Evolutionary conservation across 2,113 vertebrate genomes (phyloP).

Genomic region (Erythrocercus mccallii): DNA sequence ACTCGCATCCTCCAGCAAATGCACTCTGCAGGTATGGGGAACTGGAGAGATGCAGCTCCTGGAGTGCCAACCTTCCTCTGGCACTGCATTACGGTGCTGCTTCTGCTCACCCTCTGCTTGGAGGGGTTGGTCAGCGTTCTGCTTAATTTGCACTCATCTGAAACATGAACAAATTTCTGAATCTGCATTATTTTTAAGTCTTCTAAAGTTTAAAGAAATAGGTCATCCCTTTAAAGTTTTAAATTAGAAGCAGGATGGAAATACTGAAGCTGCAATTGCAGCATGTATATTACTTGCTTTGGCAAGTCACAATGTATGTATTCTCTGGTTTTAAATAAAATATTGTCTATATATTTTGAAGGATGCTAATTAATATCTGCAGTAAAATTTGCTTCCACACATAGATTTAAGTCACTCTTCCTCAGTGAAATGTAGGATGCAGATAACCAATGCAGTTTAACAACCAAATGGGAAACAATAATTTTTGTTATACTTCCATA

Average conservation of each 20-base stretch:
- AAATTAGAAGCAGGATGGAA: not conserved
- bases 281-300: not conserved
- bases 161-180: not conserved
- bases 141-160: not conserved
- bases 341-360: not conserved
- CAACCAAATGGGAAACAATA: not conserved
- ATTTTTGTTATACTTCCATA: not conserved
- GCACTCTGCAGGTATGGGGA: conserved; percentile 86
- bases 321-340: not conserved
- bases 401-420: not conserved
- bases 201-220: not conserved
- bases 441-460: not conserved
- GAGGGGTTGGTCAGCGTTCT: not conserved
- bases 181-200: not conserved
- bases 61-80: not conserved
- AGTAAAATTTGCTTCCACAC: not conserved
- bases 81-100: not conserved
- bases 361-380: not conserved
- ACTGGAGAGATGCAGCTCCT: not conserved
- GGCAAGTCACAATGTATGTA: not conserved
- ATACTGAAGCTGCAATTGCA: not conserved
- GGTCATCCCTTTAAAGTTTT: not conserved
- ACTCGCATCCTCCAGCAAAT: conserved; percentile 91
- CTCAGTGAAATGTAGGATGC: not conserved
- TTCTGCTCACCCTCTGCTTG: not conserved